phyloP scores from a whole-genome alignment of 1,140 invertebrate species.

The Caenorhabditis inopinata region DNA sequence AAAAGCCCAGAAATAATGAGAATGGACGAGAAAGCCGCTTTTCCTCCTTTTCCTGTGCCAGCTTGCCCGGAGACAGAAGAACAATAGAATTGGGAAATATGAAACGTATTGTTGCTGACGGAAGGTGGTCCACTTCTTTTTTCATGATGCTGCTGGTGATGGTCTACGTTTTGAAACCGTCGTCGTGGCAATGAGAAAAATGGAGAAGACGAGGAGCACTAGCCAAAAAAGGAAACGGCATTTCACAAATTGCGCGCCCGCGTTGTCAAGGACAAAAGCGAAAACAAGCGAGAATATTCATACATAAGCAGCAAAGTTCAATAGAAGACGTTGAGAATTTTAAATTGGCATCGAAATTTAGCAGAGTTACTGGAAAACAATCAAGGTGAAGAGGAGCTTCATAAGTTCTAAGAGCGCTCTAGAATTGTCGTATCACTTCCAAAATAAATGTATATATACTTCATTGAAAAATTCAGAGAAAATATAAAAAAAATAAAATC shows the following conservation, averaged over 20 bases:
- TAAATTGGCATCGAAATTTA: too few species aligned
- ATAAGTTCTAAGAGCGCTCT: too few species aligned
- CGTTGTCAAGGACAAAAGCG: background rate
- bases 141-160: conserved; percentile 6
- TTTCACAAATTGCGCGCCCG: background rate
- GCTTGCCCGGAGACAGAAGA: background rate
- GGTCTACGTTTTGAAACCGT: background rate
- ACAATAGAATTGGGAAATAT: conserved; percentile 29
- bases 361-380: too few species aligned
- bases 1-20: background rate
- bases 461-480: too few species aligned
- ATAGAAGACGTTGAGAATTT: too few species aligned
- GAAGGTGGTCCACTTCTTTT: background rate
- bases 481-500: too few species aligned
- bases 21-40: background rate
- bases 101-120: conserved; percentile 5
- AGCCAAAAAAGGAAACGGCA: background rate
- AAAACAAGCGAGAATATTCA: background rate
- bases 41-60: too few species aligned
- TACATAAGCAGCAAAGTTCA: background rate
- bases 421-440: too few species aligned
- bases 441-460: too few species aligned
- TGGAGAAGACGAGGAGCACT: too few species aligned
- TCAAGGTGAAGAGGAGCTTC: too few species aligned
- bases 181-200: too few species aligned